A percentile compares a stretch with the other conserved stretches of the same genome.
Conservation (phyloP, 2,888 invertebrate genomes). For the Drosophila meridionalis region DNA sequence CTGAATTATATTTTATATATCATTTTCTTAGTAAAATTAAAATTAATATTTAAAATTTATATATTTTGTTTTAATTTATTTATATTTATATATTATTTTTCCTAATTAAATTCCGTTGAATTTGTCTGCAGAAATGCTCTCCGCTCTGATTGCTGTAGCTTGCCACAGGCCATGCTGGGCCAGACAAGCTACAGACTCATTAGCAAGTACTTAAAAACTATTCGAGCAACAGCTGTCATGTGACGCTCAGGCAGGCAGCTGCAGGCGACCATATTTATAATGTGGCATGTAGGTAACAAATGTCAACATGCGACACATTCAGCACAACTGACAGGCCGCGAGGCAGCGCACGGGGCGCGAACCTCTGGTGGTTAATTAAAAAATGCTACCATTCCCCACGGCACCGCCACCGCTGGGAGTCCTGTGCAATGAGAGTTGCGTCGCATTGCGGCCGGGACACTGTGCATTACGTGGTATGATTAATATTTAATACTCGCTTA, state of each 20-base stretch:
- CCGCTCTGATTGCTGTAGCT: slow-evolving; percentile 3
- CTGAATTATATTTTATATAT: too few relatives aligned
- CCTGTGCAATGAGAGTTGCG: slow-evolving; percentile 47
- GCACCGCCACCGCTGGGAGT: slow-evolving; percentile 8
- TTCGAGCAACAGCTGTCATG: slow-evolving; percentile 76
- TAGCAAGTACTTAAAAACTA: slow-evolving; percentile 79
- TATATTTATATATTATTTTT: too few relatives aligned
- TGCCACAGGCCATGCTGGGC: slow-evolving; percentile 8
- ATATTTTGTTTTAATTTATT: neutral
- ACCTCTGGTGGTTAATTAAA: slow-evolving; percentile 76
- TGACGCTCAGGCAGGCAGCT: slow-evolving; percentile 35
- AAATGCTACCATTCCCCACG: slow-evolving; percentile 31
- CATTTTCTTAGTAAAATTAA: neutral
- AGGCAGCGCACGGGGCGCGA: slow-evolving; percentile 15
- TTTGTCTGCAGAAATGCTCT: slow-evolving; percentile 2
- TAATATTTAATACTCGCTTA: slow-evolving; percentile 58
- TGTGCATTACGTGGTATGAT: slow-evolving; percentile 38
- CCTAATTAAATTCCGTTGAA: slow-evolving; percentile 3
- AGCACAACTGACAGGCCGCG: slow-evolving; percentile 53
- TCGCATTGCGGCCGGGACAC: slow-evolving; percentile 11
- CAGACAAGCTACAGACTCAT: slow-evolving; percentile 63
- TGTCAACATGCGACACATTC: slow-evolving; percentile 72
- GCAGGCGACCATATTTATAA: slow-evolving; percentile 56
- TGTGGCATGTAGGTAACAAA: slow-evolving; percentile 73
- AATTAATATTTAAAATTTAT: neutral